A percentile compares a stretch with the other conserved stretches of the same genome.
These are phyloP conservation scores for Porites evermanni DNA, from an alignment of 92 coral and sea anemone genomes.

Conservation along the genomic window DNA sequence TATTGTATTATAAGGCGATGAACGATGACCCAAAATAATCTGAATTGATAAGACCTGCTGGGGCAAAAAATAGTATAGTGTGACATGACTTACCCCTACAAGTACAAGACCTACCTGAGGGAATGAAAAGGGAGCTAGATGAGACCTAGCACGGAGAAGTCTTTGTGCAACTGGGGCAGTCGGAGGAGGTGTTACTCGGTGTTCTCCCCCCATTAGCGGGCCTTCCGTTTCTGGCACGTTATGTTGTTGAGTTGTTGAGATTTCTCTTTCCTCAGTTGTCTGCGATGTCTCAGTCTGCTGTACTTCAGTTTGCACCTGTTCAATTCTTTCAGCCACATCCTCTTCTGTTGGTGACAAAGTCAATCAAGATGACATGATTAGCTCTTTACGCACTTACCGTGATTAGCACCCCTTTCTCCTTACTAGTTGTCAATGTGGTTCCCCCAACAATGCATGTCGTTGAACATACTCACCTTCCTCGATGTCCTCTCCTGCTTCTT, in stretches of 20 bases:
- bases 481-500: constrained; percentile 49
- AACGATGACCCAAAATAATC: too few species aligned
- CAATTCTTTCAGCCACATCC: constrained; percentile 49
- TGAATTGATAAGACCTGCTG: too few species aligned
- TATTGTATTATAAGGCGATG: too few species aligned
- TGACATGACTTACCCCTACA: too few species aligned
- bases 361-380: not conserved
- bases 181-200: constrained; percentile 41
- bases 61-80: too few species aligned
- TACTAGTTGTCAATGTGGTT: too few species aligned
- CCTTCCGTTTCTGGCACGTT: constrained; percentile 32
- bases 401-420: too few species aligned
- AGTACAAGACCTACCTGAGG: constrained; percentile 70
- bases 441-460: constrained; percentile 4
- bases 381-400: not conserved
- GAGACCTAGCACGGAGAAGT: constrained; percentile 78
- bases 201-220: constrained; percentile 14
- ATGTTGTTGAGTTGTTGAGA: constrained; percentile 32
- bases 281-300: constrained; percentile 54
- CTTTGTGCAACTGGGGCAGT: constrained; percentile 51
- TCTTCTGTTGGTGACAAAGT: constrained; percentile 25
- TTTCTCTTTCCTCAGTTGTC: constrained; percentile 48
- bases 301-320: constrained; percentile 54
- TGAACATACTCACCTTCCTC: constrained; percentile 32
- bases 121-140: constrained; percentile 95